These are phyloP conservation scores for Crocodylus rhombifer DNA, from an alignment of 2,797 vertebrate genomes.

Conservation along the genomic window DNA sequence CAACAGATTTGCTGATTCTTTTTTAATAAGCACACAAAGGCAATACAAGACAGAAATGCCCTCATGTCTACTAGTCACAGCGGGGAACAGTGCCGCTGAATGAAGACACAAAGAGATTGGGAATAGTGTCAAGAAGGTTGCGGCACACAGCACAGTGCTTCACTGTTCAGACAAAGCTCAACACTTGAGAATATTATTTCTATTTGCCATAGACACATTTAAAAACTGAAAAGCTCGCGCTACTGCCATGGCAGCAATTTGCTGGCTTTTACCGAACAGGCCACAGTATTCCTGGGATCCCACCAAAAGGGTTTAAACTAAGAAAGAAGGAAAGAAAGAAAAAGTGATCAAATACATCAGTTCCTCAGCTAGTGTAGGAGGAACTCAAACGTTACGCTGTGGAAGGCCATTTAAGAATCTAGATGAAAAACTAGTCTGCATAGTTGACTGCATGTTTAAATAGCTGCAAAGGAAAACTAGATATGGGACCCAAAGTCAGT, in stretches of 20 bases:
- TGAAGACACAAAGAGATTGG: slow-evolving; percentile 51
- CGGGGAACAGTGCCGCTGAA: slow-evolving; percentile 65
- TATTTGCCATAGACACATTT: not conserved
- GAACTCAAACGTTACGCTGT: not conserved
- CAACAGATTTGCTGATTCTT: slow-evolving; percentile 79
- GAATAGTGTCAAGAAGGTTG: slow-evolving; percentile 13
- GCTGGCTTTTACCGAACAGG: not conserved
- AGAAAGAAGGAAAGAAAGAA: not conserved
- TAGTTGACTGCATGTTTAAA: slow-evolving; percentile 32
- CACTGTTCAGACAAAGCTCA: not conserved
- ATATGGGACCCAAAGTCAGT: slow-evolving; percentile 8
- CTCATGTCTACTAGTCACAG: slow-evolving; percentile 67
- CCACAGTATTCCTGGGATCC: not conserved
- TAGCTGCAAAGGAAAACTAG: slow-evolving; percentile 46
- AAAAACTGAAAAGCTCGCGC: not conserved
- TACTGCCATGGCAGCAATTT: not conserved
- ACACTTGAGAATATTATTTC: not conserved
- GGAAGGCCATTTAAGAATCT: not conserved
- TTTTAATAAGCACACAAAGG: slow-evolving; percentile 80
- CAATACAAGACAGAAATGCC: slow-evolving; percentile 76
- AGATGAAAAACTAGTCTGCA: not conserved
- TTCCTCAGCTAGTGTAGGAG: slow-evolving; percentile 1
- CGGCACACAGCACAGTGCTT: slow-evolving; percentile 12
- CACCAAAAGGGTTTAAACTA: not conserved
- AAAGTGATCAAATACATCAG: not conserved